Conservation (phyloP, 2,113 vertebrate genomes). For the Callithrix jacchus region DNA sequence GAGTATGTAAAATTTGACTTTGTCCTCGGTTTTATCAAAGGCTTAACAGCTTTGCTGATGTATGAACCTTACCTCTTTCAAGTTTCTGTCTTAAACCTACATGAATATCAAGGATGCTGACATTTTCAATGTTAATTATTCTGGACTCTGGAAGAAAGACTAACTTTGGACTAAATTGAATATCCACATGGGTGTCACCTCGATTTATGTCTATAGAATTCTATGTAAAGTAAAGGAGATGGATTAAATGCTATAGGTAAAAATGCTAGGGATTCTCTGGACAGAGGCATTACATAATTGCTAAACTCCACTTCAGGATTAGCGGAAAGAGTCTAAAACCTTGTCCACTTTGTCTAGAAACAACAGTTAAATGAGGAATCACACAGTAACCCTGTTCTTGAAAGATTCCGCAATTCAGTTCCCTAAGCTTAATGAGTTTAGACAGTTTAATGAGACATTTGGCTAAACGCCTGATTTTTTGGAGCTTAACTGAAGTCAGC, state of each 20-base stretch:
- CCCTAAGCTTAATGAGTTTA: constrained; percentile 55
- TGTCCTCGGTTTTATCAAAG: background rate
- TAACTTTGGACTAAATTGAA: background rate
- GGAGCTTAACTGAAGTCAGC: background rate
- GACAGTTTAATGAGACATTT: constrained; percentile 53
- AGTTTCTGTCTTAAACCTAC: background rate
- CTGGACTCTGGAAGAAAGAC: background rate
- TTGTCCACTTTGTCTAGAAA: background rate
- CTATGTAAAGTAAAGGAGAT: background rate
- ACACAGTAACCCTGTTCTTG: background rate
- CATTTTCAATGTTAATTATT: background rate
- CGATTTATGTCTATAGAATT: background rate
- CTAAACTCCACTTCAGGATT: background rate
- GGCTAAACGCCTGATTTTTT: constrained; percentile 19
- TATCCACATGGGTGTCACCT: background rate
- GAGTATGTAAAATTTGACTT: background rate
- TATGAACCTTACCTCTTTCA: background rate
- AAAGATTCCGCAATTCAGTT: constrained; percentile 24
- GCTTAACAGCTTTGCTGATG: background rate
- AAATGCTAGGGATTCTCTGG: background rate
- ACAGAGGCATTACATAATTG: background rate
- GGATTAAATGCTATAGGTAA: background rate
- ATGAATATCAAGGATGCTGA: background rate
- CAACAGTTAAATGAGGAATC: constrained; percentile 3
- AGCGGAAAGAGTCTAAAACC: background rate